phyloP scores from a whole-genome alignment of 2,113 vertebrate species.

The Danionella cerebrum region DNA sequence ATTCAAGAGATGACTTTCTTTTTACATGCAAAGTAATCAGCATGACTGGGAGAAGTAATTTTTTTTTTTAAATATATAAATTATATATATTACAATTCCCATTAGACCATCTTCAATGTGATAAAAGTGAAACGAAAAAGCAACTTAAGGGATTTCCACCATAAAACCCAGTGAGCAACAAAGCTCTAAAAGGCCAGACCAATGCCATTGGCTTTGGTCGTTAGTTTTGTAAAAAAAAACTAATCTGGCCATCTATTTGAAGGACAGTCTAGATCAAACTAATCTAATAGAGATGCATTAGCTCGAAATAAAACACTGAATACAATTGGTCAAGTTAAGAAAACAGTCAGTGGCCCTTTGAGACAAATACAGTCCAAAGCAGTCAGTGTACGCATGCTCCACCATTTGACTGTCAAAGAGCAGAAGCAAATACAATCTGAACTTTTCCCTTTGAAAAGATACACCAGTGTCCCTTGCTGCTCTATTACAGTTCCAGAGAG shows the following conservation, averaged over 20 bases:
- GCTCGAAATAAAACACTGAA: not conserved
- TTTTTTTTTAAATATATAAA: no score
- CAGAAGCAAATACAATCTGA: not conserved
- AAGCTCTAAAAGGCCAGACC: not conserved
- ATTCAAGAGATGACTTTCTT: no score
- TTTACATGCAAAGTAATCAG: no score
- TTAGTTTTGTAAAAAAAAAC: conserved; percentile 24
- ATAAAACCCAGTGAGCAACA: not conserved
- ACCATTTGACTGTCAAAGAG: conserved; percentile 15
- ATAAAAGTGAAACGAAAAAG: no score
- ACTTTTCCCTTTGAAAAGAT: not conserved
- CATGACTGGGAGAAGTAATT: no score
- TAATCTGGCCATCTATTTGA: not conserved
- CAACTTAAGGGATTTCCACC: no score
- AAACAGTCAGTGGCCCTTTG: conserved; percentile 27
- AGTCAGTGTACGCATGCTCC: conserved; percentile 8
- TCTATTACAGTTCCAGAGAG: not conserved
- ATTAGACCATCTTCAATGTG: no score
- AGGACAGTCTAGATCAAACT: conserved; percentile 6
- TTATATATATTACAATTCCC: no score
- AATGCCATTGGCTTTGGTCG: not conserved
- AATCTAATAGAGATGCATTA: conserved; percentile 23
- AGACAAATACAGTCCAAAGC: conserved; percentile 26
- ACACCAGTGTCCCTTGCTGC: conserved; percentile 1
- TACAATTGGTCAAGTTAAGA: conserved; percentile 24